Percentiles rank a stretch among this genome's conserved stretches.
These are phyloP conservation scores for Margaritifera margaritifera DNA, from an alignment of 2,888 invertebrate genomes.

Conservation along the genomic window DNA sequence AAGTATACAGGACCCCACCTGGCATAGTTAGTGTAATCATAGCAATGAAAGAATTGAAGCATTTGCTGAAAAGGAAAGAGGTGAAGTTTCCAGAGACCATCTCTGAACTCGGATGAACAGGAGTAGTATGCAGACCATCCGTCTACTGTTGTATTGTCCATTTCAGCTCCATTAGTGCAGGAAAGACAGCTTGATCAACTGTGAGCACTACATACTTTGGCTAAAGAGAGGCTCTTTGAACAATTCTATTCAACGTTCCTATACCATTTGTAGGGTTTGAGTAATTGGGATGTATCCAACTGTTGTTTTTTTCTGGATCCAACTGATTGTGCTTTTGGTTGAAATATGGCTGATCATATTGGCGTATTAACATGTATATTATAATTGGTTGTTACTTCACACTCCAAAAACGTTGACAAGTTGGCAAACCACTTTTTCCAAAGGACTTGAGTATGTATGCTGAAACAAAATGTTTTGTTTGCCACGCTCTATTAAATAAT, in stretches of 20 bases:
- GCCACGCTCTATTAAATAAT: too few relatives aligned
- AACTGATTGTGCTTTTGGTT: not conserved
- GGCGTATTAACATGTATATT: too few relatives aligned
- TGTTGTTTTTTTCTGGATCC: not conserved
- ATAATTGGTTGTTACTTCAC: too few relatives aligned
- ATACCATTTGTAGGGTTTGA: not conserved
- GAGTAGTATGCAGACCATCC: slow-evolving; percentile 12
- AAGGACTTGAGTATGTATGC: too few relatives aligned
- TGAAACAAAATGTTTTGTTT: too few relatives aligned
- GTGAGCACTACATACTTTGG: slow-evolving; percentile 12
- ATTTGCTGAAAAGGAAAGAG: slow-evolving; percentile 1
- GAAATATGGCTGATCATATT: slow-evolving; percentile 3
- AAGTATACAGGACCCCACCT: slow-evolving; percentile 1
- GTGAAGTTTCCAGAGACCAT: slow-evolving; percentile 3
- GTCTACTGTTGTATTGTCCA: slow-evolving; percentile 6
- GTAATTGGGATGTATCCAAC: slow-evolving; percentile 4
- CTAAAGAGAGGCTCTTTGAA: not conserved
- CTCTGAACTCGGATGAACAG: slow-evolving; percentile 11
- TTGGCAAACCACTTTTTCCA: too few relatives aligned
- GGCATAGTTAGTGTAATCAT: not conserved
- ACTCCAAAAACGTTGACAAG: too few relatives aligned
- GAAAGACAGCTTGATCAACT: slow-evolving; percentile 18
- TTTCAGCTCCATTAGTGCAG: slow-evolving; percentile 20
- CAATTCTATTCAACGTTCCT: slow-evolving; percentile 7
- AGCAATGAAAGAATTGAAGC: not conserved